phyloP scores from a whole-genome alignment of 2,888 invertebrate genomes.

The Mantis religiosa region DNA sequence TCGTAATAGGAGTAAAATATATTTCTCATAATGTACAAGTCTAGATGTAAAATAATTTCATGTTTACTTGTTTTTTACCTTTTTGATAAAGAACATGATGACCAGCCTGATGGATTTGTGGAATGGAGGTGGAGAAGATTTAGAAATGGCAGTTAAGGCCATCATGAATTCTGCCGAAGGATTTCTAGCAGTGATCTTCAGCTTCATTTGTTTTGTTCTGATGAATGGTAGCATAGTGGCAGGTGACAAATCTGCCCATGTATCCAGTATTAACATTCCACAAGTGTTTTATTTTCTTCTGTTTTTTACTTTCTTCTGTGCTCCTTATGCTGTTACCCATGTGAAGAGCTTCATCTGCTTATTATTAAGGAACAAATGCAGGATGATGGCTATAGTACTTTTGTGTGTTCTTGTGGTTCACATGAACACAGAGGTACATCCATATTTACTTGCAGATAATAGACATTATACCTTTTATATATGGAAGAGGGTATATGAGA shows the following conservation, averaged over 20 bases:
- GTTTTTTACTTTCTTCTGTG: slow-evolving; percentile 63
- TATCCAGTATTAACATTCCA: slow-evolving; percentile 74
- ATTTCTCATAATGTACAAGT: background rate
- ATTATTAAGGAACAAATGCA: slow-evolving; percentile 45
- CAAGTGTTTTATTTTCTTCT: slow-evolving; percentile 83
- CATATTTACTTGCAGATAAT: slow-evolving; percentile 92
- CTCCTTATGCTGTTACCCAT: slow-evolving; percentile 57
- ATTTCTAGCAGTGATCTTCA: slow-evolving; percentile 49
- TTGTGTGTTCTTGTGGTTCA: slow-evolving; percentile 53
- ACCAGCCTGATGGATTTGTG: background rate
- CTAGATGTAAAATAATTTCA: background rate
- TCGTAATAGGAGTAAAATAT: no score
- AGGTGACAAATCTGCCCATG: slow-evolving; percentile 87
- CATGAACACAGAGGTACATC: slow-evolving; percentile 80
- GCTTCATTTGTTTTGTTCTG: slow-evolving; percentile 67
- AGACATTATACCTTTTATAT: slow-evolving; percentile 94
- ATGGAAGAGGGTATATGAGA: slow-evolving; percentile 81
- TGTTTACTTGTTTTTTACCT: background rate
- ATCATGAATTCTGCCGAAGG: slow-evolving; percentile 37
- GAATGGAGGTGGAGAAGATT: background rate
- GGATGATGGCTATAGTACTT: slow-evolving; percentile 41
- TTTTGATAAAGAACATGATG: background rate
- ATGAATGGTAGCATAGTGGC: slow-evolving; percentile 85
- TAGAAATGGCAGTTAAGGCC: background rate
- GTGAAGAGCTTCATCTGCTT: slow-evolving; percentile 48